Conservation (phyloP, 2,113 vertebrate genomes). For the Enhydra lutris region DNA sequence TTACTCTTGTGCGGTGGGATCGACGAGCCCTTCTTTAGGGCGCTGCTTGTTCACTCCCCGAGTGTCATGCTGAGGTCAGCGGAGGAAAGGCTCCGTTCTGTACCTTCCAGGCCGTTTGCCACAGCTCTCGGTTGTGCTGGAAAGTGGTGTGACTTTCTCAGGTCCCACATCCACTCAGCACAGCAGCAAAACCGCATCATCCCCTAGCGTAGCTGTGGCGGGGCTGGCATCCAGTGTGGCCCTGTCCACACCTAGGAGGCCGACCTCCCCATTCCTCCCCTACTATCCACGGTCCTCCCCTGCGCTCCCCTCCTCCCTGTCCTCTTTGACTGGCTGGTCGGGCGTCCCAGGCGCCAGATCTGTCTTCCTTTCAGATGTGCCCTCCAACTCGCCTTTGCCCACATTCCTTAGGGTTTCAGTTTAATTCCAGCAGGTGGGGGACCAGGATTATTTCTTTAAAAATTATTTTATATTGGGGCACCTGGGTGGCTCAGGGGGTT, state of each 20-base stretch:
- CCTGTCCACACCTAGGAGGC: background rate
- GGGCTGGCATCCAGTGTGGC: background rate
- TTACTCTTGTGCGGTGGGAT: background rate
- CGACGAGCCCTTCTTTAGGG: background rate
- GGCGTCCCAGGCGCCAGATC: too few relatives aligned
- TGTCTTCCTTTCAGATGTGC: background rate
- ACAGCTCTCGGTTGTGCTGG: background rate
- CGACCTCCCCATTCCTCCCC: background rate
- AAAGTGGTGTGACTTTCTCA: background rate
- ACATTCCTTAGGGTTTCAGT: background rate
- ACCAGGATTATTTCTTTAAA: background rate
- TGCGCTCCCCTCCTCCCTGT: background rate
- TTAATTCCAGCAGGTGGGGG: background rate
- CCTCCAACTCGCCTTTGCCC: background rate
- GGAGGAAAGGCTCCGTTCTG: background rate
- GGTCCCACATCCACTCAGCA: background rate
- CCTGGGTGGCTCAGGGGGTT: too few relatives aligned
- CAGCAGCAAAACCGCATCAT: background rate
- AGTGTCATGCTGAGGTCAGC: background rate
- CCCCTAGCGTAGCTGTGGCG: background rate
- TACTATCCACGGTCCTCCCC: too few relatives aligned
- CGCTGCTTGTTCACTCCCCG: background rate
- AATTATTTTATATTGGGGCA: too few relatives aligned
- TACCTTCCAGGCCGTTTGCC: background rate
- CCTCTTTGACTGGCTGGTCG: background rate